Evolutionary conservation across 2,888 invertebrate species (phyloP).

Genomic region (Plebejus argus): DNA sequence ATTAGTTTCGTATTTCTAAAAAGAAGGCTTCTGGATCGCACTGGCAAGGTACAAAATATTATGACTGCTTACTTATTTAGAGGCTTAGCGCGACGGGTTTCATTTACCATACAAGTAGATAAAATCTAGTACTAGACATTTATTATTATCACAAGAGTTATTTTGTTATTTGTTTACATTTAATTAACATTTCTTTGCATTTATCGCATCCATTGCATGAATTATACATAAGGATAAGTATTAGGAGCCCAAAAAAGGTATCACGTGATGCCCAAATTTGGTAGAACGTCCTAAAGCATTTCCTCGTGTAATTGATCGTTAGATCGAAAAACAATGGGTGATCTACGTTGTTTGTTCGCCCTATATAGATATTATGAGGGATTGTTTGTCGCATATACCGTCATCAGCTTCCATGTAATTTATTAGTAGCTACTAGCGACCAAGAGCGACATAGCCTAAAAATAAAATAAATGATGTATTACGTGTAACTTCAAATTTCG

Average conservation of each 20-base stretch:
- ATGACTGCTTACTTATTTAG: too few species aligned
- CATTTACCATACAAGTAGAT: too few species aligned
- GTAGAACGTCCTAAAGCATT: not conserved
- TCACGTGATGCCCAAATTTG: not conserved
- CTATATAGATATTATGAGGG: not conserved
- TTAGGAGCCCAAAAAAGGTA: not conserved
- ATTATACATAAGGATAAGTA: not conserved
- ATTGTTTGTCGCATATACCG: not conserved
- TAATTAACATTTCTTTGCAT: not conserved
- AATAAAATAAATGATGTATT: too few species aligned
- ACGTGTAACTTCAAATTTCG: too few species aligned
- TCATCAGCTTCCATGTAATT: not conserved
- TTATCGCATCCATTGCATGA: not conserved
- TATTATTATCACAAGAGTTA: too few species aligned
- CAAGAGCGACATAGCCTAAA: too few species aligned
- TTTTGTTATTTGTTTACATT: not conserved
- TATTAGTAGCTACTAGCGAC: not conserved
- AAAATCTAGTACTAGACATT: not conserved
- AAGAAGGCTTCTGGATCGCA: too few species aligned
- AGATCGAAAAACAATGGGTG: not conserved
- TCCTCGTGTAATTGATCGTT: not conserved
- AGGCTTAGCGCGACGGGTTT: too few species aligned
- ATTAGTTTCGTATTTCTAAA: too few species aligned
- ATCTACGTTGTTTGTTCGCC: not conserved
- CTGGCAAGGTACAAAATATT: too few species aligned